These are phyloP conservation scores for Otolemur garnettii DNA, from an alignment of 2,113 vertebrate genomes.

Conservation along the genomic window DNA sequence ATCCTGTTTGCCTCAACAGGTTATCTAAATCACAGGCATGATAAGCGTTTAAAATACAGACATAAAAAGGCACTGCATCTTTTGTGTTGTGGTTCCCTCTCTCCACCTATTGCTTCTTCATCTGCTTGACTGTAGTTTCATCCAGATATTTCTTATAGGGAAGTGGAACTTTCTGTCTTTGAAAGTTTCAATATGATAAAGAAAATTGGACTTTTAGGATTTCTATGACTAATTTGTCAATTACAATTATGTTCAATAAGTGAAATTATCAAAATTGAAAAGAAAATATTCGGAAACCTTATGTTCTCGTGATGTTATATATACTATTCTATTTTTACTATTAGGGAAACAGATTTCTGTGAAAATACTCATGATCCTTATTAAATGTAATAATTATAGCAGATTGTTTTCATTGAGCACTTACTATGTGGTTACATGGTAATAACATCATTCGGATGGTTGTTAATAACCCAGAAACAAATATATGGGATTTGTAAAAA, in stretches of 20 bases:
- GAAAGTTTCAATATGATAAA: conserved; percentile 1
- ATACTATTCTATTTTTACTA: neutral
- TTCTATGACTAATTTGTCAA: neutral
- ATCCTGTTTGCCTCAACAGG: neutral
- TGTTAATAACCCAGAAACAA: neutral
- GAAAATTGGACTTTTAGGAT: neutral
- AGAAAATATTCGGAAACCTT: neutral
- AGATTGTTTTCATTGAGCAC: neutral
- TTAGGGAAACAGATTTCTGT: neutral
- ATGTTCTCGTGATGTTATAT: neutral
- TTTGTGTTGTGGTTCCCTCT: neutral
- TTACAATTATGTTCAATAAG: neutral
- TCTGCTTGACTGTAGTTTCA: neutral
- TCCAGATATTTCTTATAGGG: neutral
- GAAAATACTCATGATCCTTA: neutral
- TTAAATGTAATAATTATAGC: neutral
- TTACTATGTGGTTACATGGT: neutral
- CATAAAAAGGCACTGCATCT: neutral
- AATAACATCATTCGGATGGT: neutral
- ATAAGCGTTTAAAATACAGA: neutral
- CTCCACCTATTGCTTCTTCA: neutral
- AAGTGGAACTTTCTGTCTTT: neutral
- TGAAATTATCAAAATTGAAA: neutral
- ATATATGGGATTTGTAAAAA: neutral
- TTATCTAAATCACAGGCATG: neutral